phyloP scores from a whole-genome alignment of 2,797 vertebrate genomes.

The Molossus molossus region DNA sequence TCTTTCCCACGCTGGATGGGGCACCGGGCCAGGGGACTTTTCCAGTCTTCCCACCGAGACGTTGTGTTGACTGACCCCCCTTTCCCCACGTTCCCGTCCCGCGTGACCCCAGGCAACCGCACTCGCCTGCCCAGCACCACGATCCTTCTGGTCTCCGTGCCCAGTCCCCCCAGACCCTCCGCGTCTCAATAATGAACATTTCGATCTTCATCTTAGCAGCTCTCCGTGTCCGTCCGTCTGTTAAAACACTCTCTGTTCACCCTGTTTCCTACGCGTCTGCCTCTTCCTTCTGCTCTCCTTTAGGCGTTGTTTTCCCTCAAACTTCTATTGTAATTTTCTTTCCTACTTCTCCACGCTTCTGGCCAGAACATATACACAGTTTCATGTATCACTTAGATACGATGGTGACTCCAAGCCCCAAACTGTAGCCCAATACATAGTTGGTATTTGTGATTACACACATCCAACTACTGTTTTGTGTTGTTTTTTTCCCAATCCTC shows the following conservation, averaged over 20 bases:
- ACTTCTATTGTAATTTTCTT: neutral
- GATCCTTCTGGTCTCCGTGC: neutral
- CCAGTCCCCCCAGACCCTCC: neutral
- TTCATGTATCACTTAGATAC: neutral
- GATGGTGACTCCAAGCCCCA: neutral
- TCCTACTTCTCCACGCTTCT: neutral
- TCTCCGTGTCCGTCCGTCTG: neutral
- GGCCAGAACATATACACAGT: neutral
- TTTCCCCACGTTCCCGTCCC: too few species aligned
- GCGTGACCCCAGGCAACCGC: neutral
- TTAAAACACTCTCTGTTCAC: neutral
- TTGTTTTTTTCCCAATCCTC: too few species aligned
- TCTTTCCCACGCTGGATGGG: neutral
- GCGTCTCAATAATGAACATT: too few species aligned
- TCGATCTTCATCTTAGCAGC: neutral
- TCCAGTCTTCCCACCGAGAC: neutral
- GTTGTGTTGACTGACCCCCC: accelerated
- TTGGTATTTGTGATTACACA: neutral
- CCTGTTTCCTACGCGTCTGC: neutral
- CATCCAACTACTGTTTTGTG: neutral
- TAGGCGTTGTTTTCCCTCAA: neutral
- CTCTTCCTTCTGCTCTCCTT: neutral
- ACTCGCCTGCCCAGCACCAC: too few species aligned
- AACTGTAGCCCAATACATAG: neutral
- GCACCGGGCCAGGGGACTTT: neutral